Evolutionary conservation across 2,113 vertebrate species (phyloP), one percentile per base, ranked within the genome.

Genomic region (human (Homo sapiens)): DNA sequence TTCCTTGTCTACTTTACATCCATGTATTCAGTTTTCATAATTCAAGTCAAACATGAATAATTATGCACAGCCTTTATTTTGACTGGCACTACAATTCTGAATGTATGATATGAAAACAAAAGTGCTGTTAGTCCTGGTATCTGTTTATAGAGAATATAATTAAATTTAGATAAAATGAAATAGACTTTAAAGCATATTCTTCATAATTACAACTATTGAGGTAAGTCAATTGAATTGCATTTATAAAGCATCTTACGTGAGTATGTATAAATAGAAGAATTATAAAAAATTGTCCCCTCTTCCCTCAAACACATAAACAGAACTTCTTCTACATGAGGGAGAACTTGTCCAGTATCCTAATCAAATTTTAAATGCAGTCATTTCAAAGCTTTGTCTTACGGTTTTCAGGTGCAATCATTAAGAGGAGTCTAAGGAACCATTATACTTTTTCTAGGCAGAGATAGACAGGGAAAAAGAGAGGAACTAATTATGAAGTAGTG

Each of bases 81-180:
- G 95, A 88, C 59, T 66, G 64, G 76, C 35, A 75, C 64, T 64
- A 52, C 7, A 32, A 94, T 91, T 96, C 57, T 75, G 73, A 97
- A 94, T 22, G 20, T 35, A 82, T n/a, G 9, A 52, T 75, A 89
- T 72, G 12, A 97, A 96, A 95, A 84, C 43, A 55, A 91, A 93
- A 92, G 22, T 55, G 8, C 43, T 93, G 43, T 76, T 80, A 75
- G n/a, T 45, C 38, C 5, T 81, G 6, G 35, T 52, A 85, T 95
- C 86, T 95, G 57, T 87, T 90, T 88, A 88, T 20, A 52, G 50
- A 76, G 23, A 75, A 52, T 30, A 73, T 70, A 93, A 97, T 92
- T 90, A 90, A 55, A 70, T 95, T 97, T 94, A 88, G 11, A 90
- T 97, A 94, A 93, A 94, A 61, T 25, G 68, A 75, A 93, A 55